Base-by-base conservation (phyloP, 2,113 vertebrate species). In the Pterophyllum scalare region DNA sequence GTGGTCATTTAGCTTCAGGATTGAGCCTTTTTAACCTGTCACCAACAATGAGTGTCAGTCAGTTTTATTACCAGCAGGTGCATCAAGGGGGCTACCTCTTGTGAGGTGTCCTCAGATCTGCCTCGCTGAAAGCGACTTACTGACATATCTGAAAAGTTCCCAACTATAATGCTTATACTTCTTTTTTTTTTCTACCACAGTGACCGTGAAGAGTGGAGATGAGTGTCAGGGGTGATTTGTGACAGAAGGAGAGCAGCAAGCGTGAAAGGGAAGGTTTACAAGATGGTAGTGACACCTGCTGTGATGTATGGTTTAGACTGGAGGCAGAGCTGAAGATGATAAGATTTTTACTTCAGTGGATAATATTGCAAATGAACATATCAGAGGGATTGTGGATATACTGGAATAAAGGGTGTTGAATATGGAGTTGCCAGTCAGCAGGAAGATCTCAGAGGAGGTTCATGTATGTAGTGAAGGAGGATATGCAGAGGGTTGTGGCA, bases 1-100 rank as follows among this genome's bases (percentile, higher is more conserved):
- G 2, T 1, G 75, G 61, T n/a, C 46, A 38, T 67, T 85, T 61
- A 43, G 77, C 79, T 75, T 59, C 77, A 46, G 40, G 64, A 78
- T 14, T 57, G 49, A 87, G 85, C 14, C 85, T 35, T 83, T 89
- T 83, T 19, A 76, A 54, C 58, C 61, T 86, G 86, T 81, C 80
- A 80, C 74, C 83, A 59, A 49, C 82, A 74, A 85, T 88, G 70
- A 78, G 72, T 11, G 62, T 89, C 90, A 85, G 62, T 81, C 84
- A 87, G 6, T 75, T 75, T 81, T 77, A 85, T 81, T 46, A 65
- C 33, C 54, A 52, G 46, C 67, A 72, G 67, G 67, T 72, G 26
- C 26, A 72, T 31, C 26, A n/a, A 54, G 35, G 46, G 11, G 19
- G 67, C 26, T 52, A 31, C 26, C 10, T 52, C 11, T 52, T 26